Percentiles rank a stretch among this genome's conserved stretches.
Evolutionary conservation across 1,140 invertebrate species (phyloP).

Genomic region (Platorchestia sp.): DNA sequence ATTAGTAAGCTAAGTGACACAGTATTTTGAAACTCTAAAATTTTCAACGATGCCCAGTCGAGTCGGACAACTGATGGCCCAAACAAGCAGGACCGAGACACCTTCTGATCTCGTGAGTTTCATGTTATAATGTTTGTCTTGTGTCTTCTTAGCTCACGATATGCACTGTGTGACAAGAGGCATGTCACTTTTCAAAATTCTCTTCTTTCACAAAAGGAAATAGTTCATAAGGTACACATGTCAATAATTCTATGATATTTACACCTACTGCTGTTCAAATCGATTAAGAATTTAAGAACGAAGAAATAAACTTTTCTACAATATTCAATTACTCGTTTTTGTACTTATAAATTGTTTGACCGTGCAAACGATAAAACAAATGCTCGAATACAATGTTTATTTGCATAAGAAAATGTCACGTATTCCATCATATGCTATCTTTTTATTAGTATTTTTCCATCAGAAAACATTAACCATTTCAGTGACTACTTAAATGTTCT

Average conservation of each 20-base stretch:
- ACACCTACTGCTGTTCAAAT: too few species aligned
- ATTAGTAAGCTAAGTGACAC: neutral
- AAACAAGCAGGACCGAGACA: conserved; percentile 29
- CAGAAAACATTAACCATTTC: neutral
- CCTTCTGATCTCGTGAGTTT: conserved; percentile 47
- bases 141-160: neutral
- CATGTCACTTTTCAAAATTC: neutral
- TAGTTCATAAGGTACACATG: neutral
- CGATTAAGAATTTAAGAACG: too few species aligned
- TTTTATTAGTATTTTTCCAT: neutral
- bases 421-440: neutral
- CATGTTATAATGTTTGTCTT: neutral
- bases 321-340: too few species aligned
- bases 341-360: too few species aligned
- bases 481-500: neutral
- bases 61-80: neutral
- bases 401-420: neutral
- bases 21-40: neutral
- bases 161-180: neutral
- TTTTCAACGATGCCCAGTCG: conserved; percentile 31
- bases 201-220: neutral
- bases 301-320: too few species aligned
- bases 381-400: too few species aligned
- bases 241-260: neutral
- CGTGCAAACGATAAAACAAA: too few species aligned